phyloP scores from a whole-genome alignment of 2,888 invertebrate genomes.

The Plebejus anna region DNA sequence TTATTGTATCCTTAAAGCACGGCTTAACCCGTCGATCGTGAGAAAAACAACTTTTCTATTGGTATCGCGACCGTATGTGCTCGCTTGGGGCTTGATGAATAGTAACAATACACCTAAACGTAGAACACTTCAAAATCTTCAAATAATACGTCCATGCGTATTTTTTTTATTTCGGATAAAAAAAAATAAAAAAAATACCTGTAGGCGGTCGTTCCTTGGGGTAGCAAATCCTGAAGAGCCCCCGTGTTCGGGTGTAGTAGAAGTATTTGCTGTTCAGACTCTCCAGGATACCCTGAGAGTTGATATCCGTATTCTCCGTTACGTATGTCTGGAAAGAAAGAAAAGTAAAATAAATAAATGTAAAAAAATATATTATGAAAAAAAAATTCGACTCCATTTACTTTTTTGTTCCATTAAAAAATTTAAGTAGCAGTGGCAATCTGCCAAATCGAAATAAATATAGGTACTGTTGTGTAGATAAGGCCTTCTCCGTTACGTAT shows the following conservation, averaged over 20 bases:
- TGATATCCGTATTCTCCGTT: constrained; percentile 83
- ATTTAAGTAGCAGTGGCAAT: neutral
- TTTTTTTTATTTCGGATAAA: neutral
- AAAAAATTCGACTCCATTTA: neutral
- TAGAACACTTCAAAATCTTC: too few relatives aligned
- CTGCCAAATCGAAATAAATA: neutral
- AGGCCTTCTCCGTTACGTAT: constrained; percentile 83
- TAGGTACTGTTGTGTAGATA: neutral
- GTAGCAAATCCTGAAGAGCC: constrained; percentile 96
- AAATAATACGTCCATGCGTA: too few relatives aligned
- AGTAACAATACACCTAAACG: neutral
- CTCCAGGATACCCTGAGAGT: constrained; percentile 84
- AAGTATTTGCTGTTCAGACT: constrained; percentile 91
- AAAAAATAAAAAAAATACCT: constrained; percentile 75
- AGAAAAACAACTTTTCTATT: too few relatives aligned
- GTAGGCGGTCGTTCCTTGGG: constrained; percentile 93
- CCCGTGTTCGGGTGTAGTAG: constrained; percentile 95
- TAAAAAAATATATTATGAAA: neutral
- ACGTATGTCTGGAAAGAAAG: constrained; percentile 84
- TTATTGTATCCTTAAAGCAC: neutral
- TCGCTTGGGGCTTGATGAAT: too few relatives aligned
- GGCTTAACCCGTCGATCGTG: neutral
- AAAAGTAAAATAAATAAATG: neutral
- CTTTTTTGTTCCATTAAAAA: neutral
- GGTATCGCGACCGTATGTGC: too few relatives aligned